phyloP scores from a whole-genome alignment of 2,888 invertebrate species.

The Tetanocera ferruginea region DNA sequence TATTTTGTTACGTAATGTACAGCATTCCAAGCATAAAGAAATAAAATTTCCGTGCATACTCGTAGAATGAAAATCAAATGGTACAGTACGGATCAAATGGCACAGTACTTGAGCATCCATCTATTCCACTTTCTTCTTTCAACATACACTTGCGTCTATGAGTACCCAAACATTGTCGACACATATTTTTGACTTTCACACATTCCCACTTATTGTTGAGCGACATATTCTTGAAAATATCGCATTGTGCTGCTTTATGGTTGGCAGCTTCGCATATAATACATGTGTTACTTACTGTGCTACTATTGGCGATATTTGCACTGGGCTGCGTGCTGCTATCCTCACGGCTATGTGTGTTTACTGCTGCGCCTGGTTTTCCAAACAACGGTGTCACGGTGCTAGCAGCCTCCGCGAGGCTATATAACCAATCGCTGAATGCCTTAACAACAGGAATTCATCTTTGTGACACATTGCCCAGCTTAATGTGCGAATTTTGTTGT shows the following conservation, averaged over 20 bases:
- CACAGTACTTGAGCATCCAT: too few species aligned
- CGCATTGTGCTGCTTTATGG: background rate
- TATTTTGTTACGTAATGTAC: too few species aligned
- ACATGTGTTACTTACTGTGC: background rate
- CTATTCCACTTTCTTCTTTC: constrained; percentile 34
- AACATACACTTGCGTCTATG: constrained; percentile 33
- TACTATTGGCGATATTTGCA: background rate
- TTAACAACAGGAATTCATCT: constrained; percentile 1
- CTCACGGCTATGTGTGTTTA: background rate
- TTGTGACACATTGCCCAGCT: background rate
- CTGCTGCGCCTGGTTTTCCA: background rate
- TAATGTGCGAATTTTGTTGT: background rate
- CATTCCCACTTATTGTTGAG: constrained; percentile 5
- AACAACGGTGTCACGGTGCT: background rate
- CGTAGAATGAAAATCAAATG: too few species aligned
- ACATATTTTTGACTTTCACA: constrained; percentile 30
- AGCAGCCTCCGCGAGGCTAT: background rate
- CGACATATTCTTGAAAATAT: background rate
- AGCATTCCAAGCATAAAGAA: too few species aligned
- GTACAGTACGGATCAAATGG: too few species aligned
- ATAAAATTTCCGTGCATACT: too few species aligned
- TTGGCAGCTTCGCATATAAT: background rate
- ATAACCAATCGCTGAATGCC: background rate
- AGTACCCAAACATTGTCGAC: constrained; percentile 33
- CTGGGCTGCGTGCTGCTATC: background rate